Evolutionary conservation across 2,888 invertebrate species (phyloP).

Genomic region (Idaea straminata): DNA sequence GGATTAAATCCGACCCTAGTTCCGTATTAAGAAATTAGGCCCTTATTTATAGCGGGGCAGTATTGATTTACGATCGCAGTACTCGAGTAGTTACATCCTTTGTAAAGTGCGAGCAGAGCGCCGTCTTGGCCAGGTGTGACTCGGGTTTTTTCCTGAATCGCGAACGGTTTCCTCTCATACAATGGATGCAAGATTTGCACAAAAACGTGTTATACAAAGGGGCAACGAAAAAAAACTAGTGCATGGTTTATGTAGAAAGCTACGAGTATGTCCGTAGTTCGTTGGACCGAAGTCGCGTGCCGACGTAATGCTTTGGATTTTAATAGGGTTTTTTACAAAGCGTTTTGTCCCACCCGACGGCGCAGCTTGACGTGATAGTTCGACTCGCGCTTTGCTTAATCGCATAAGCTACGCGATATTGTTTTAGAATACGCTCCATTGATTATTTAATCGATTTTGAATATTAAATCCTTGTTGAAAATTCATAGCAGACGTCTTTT

Average conservation of each 20-base stretch:
- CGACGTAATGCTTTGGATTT: constrained; percentile 45
- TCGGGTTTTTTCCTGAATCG: constrained; percentile 55
- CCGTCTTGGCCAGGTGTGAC: constrained; percentile 71
- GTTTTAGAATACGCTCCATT: constrained; percentile 34
- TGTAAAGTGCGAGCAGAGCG: constrained; percentile 12
- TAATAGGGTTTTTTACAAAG: constrained; percentile 49
- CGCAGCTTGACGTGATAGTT: constrained; percentile 37
- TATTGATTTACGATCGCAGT: constrained; percentile 57
- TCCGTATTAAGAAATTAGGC: constrained; percentile 60
- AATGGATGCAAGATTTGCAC: constrained; percentile 75
- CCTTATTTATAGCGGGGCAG: constrained; percentile 62
- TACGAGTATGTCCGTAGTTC: constrained; percentile 41
- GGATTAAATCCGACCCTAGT: constrained; percentile 42
- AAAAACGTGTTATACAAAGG: constrained; percentile 68
- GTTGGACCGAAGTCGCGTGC: constrained; percentile 65
- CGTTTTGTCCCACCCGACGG: constrained; percentile 31
- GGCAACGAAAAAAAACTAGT: constrained; percentile 52
- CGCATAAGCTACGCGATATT: constrained; percentile 29
- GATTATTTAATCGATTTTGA: constrained; percentile 36
- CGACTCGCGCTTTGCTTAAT: constrained; percentile 27
- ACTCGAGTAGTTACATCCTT: constrained; percentile 48
- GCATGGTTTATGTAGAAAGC: constrained; percentile 47
- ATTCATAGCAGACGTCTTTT: constrained; percentile 29
- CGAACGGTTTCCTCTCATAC: constrained; percentile 64
- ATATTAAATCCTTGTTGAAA: constrained; percentile 30